Conservation (phyloP, 2,888 invertebrate genomes). For the Sicus ferrugineus region DNA sequence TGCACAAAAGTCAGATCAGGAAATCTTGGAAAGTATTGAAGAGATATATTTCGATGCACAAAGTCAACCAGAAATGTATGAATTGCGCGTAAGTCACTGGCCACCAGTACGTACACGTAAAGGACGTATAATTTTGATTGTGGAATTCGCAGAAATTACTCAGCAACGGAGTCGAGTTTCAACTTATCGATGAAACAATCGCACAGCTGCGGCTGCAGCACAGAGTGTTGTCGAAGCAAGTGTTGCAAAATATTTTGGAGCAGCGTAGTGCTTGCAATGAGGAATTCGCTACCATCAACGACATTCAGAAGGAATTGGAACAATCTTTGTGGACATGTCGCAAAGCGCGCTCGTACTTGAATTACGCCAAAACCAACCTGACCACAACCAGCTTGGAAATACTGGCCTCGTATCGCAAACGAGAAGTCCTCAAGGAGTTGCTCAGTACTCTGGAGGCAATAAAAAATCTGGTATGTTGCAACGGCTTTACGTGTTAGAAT, state of each 20-base stretch:
- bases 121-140: conserved; percentile 21
- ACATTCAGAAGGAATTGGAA: conserved; percentile 74
- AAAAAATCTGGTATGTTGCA: conserved; percentile 70
- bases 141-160: conserved; percentile 56
- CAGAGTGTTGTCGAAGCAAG: conserved; percentile 88
- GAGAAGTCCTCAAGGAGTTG: conserved; percentile 82
- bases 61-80: conserved; percentile 58
- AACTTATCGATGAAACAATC: conserved; percentile 59
- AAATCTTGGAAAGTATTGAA: conserved; percentile 62
- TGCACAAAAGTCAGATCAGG: conserved; percentile 61
- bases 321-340: conserved; percentile 77
- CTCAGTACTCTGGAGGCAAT: conserved; percentile 82
- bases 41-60: conserved; percentile 59
- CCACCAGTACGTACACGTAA: too few relatives aligned
- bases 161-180: conserved; percentile 55
- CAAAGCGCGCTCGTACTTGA: conserved; percentile 76
- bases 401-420: conserved; percentile 88
- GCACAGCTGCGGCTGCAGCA: conserved; percentile 60
- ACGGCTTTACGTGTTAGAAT: neutral
- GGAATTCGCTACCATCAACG: conserved; percentile 81
- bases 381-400: conserved; percentile 87
- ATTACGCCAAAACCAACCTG: conserved; percentile 80
- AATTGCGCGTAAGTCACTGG: conserved; percentile 53
- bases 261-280: conserved; percentile 87
- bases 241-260: conserved; percentile 89